Percentiles rank a stretch among this genome's conserved stretches.
phyloP scores from a whole-genome alignment of 2,888 invertebrate species.

The Chalcosyrphus nemorum region DNA sequence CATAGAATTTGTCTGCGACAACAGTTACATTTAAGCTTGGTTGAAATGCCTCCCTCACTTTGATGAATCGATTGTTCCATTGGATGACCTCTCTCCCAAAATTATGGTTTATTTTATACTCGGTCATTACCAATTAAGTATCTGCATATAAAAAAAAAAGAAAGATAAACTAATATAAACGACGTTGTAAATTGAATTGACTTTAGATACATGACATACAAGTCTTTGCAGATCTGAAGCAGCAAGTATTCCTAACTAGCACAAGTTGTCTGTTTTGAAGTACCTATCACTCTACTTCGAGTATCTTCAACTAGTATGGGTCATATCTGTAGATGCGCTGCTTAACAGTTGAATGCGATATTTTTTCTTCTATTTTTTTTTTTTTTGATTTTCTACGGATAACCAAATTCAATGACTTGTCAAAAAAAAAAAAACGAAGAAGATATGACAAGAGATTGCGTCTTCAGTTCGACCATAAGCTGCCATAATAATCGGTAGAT shows the following conservation, averaged over 20 bases:
- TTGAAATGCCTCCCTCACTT: neutral
- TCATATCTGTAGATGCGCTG: neutral
- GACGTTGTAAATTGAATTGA: neutral
- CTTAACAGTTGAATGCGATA: neutral
- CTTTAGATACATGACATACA: neutral
- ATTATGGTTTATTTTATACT: neutral
- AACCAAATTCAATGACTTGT: neutral
- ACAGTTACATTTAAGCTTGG: conserved; percentile 16
- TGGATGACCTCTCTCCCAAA: conserved; percentile 3
- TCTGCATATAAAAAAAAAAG: neutral
- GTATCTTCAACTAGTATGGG: too few species aligned
- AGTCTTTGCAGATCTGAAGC: neutral
- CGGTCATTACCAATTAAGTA: neutral
- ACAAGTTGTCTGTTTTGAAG: too few species aligned
- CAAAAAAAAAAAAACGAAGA: neutral
- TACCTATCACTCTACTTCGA: too few species aligned
- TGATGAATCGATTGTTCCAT: conserved; percentile 25
- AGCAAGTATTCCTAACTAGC: neutral
- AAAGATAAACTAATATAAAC: neutral
- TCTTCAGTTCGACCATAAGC: neutral
- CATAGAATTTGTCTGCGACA: conserved; percentile 43
- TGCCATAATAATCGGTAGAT: neutral
- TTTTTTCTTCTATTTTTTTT: too few species aligned
- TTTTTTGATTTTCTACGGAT: neutral
- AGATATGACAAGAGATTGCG: neutral